These are phyloP conservation scores for Pseudomyrmex cubaensis DNA, from an alignment of 1,140 invertebrate genomes.

Conservation along the genomic window DNA sequence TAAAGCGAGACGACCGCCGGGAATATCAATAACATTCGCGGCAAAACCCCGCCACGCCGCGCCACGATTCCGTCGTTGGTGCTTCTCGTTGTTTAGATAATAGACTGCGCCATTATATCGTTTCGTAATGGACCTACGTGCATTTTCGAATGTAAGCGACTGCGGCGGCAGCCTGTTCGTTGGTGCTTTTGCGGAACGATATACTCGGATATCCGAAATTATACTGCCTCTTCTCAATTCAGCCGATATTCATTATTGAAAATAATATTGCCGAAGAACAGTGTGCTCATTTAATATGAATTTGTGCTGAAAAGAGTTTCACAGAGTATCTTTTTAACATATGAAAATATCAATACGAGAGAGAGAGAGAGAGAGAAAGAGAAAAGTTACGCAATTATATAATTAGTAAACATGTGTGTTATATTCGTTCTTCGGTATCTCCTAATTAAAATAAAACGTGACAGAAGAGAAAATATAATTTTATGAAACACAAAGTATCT, in stretches of 20 bases:
- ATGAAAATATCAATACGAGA: neutral
- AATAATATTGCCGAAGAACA: constrained; percentile 17
- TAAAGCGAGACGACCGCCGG: constrained; percentile 62
- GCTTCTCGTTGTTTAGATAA: constrained; percentile 73
- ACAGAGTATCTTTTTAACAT: neutral
- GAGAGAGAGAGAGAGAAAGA: too few relatives aligned
- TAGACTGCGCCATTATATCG: constrained; percentile 70
- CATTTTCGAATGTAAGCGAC: constrained; percentile 63
- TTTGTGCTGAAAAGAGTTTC: neutral
- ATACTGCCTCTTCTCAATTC: constrained; percentile 33
- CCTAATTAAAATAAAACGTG: constrained; percentile 19
- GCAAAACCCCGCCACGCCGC: constrained; percentile 65
- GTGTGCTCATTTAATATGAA: neutral
- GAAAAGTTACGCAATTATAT: too few relatives aligned
- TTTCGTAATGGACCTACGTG: constrained; percentile 68
- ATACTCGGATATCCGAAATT: constrained; percentile 26
- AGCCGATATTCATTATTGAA: constrained; percentile 52
- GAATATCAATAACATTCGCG: constrained; percentile 60
- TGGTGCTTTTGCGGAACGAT: constrained; percentile 38
- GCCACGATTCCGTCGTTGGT: constrained; percentile 64
- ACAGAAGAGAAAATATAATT: neutral
- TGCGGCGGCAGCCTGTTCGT: constrained; percentile 14
- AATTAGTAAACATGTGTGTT: too few relatives aligned
- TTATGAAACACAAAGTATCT: neutral
- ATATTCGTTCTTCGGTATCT: neutral